Conservation (phyloP, 2,888 invertebrate genomes). For the Cremastinae sp. region DNA sequence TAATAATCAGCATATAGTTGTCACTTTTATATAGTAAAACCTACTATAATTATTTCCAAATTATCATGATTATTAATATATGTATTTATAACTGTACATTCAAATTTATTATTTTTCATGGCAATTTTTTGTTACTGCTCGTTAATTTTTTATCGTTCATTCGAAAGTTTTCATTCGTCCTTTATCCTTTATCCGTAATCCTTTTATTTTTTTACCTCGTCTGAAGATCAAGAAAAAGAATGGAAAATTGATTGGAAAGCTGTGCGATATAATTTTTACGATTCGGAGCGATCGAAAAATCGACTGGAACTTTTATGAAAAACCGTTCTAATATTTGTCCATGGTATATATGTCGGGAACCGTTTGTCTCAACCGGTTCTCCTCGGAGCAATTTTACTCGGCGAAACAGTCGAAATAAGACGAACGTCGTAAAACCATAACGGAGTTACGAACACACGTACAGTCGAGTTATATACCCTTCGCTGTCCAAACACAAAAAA, state of each 20-base stretch:
- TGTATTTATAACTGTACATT: no score
- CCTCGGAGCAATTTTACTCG: constrained; percentile 30
- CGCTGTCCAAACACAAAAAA: neutral
- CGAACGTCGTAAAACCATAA: constrained; percentile 39
- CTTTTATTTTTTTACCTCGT: no score
- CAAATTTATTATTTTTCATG: neutral
- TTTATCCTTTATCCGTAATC: no score
- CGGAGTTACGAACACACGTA: constrained; percentile 3
- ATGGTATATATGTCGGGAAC: neutral
- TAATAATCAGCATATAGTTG: no score
- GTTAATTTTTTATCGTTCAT: neutral
- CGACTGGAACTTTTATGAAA: constrained; percentile 14
- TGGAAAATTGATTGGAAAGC: neutral
- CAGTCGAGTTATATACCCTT: constrained; percentile 22
- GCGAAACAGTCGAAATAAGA: constrained; percentile 35
- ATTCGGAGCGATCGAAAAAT: constrained; percentile 1
- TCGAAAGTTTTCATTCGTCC: no score
- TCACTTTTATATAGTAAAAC: no score
- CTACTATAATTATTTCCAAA: no score
- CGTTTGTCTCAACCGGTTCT: constrained; percentile 27
- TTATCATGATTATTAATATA: no score
- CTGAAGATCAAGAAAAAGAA: no score
- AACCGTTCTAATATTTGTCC: constrained; percentile 27
- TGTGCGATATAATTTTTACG: constrained; percentile 12
- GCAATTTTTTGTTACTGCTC: neutral